Conservation (phyloP, 2,113 vertebrate genomes). For the Grammomys dolichurus region DNA sequence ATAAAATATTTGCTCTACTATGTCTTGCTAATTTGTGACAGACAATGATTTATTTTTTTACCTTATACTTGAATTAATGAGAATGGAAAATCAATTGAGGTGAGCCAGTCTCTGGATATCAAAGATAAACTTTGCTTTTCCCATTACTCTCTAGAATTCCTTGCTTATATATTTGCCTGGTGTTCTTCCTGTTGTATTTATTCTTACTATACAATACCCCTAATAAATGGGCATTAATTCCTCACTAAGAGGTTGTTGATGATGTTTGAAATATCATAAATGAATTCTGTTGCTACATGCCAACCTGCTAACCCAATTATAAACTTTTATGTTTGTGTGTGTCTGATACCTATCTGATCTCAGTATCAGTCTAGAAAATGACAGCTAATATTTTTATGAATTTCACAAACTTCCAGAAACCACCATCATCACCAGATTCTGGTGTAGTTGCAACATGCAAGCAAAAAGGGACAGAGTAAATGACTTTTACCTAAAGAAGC, state of each 20-base stretch:
- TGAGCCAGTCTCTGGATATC: neutral
- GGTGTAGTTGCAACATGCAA: neutral
- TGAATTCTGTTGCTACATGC: neutral
- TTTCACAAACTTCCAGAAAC: neutral
- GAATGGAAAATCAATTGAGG: neutral
- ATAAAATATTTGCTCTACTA: neutral
- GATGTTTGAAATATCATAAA: neutral
- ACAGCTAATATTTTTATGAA: neutral
- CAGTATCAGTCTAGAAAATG: neutral
- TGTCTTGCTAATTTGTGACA: neutral
- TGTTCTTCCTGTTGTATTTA: neutral
- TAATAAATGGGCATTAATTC: neutral
- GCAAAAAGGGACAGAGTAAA: neutral
- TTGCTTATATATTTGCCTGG: neutral
- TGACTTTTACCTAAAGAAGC: neutral
- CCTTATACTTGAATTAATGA: neutral
- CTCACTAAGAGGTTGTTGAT: neutral
- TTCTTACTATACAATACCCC: neutral
- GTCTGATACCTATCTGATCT: neutral
- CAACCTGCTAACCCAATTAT: neutral
- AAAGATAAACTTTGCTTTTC: conserved; percentile 13
- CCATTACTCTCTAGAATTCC: neutral
- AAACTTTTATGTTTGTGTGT: neutral
- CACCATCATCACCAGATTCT: neutral
- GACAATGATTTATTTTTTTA: neutral